Evolutionary conservation across 2,113 vertebrate species (phyloP).

Genomic region (Gallinago undulata): DNA sequence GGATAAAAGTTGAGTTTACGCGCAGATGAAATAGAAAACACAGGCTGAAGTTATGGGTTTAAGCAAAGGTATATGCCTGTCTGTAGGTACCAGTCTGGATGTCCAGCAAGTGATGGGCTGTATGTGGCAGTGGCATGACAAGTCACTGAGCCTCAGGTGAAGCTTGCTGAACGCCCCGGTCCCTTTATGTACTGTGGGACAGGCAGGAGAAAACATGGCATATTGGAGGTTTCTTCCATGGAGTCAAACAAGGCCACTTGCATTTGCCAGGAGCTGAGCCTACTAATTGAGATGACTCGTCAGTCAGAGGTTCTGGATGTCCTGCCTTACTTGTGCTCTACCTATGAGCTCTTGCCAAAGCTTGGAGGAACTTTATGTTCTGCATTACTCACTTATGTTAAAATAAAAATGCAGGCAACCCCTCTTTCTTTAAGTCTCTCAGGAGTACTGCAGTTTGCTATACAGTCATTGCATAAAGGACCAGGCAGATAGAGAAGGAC

Average conservation of each 20-base stretch:
- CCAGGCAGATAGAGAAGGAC: neutral
- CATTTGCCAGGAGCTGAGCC: neutral
- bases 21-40: neutral
- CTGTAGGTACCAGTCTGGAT: neutral
- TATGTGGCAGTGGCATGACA: neutral
- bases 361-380: neutral
- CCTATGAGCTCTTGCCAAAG: neutral
- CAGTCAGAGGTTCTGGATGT: neutral
- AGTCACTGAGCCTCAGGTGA: neutral
- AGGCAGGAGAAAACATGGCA: neutral
- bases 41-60: neutral
- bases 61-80: neutral
- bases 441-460: neutral
- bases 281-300: neutral
- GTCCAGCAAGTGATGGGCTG: neutral
- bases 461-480: neutral
- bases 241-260: neutral
- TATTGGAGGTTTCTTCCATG: neutral
- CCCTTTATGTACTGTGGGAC: rapidly evolving
- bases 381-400: neutral
- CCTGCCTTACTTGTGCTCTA: neutral
- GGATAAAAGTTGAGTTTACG: neutral
- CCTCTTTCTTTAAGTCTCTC: neutral
- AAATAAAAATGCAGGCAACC: neutral
- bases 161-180: neutral